Conservation (phyloP, 2,888 invertebrate species). For the Eupithecia exiguata region DNA sequence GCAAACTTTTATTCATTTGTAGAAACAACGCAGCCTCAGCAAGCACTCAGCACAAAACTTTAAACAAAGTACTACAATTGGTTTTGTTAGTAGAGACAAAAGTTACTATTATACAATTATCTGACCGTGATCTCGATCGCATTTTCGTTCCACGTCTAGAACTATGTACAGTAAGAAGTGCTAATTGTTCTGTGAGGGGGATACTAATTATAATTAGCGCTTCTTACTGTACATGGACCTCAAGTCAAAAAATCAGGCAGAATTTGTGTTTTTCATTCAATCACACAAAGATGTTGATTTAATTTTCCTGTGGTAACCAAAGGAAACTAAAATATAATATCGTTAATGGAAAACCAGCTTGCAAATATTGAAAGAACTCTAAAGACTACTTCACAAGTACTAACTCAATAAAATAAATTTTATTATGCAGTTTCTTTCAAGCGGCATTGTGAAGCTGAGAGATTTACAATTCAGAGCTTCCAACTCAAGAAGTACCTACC, state of each 20-base stretch:
- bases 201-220: too few relatives aligned
- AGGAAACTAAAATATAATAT: not conserved
- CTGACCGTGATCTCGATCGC: too few relatives aligned
- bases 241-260: too few relatives aligned
- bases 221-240: too few relatives aligned
- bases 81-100: not conserved
- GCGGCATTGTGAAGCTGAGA: not conserved
- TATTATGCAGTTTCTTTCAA: conserved; percentile 4
- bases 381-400: not conserved
- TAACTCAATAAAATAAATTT: not conserved
- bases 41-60: not conserved
- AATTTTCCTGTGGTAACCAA: not conserved
- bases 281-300: not conserved
- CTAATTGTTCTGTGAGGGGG: too few relatives aligned
- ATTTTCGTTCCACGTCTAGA: too few relatives aligned
- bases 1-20: conserved; percentile 33
- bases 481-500: not conserved
- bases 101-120: too few relatives aligned
- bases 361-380: not conserved
- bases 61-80: not conserved
- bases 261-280: too few relatives aligned
- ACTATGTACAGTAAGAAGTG: too few relatives aligned
- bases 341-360: not conserved
- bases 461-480: not conserved
- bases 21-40: conserved; percentile 1